A percentile compares a stretch with the other conserved stretches of the same genome.
These are phyloP conservation scores for Eupeodes luniger DNA, from an alignment of 2,888 invertebrate genomes.

Conservation along the genomic window DNA sequence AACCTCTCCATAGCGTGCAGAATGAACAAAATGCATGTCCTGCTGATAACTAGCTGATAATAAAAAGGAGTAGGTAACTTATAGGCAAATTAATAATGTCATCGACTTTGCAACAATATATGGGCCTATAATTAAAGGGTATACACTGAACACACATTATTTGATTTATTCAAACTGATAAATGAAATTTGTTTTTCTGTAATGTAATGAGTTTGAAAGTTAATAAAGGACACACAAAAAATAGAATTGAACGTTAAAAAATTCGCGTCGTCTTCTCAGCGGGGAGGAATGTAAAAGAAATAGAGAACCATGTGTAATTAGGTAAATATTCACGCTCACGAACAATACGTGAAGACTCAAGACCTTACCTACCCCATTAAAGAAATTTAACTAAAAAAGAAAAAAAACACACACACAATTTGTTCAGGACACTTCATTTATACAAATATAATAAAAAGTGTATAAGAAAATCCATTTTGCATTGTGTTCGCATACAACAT, in stretches of 20 bases:
- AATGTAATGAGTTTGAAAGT: conserved; percentile 13
- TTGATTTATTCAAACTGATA: conserved; percentile 61
- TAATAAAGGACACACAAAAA: neutral
- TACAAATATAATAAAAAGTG: conserved; percentile 11
- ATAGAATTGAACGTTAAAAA: conserved; percentile 18
- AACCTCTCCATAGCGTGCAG: neutral
- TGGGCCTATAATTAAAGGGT: conserved; percentile 63
- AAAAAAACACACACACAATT: conserved; percentile 50
- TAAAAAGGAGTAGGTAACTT: conserved; percentile 7
- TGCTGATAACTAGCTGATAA: conserved; percentile 58
- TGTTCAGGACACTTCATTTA: conserved; percentile 54
- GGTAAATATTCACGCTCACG: conserved; percentile 60
- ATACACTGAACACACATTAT: conserved; percentile 33
- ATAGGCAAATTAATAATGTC: conserved; percentile 48
- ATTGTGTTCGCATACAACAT: conserved; percentile 56
- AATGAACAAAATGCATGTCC: conserved; percentile 37
- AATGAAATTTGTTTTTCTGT: conserved; percentile 36
- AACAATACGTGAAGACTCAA: conserved; percentile 42
- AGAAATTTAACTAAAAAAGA: neutral
- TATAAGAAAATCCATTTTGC: conserved; percentile 21
- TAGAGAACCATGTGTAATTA: conserved; percentile 47
- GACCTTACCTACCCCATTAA: conserved; percentile 25
- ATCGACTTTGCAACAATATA: conserved; percentile 37
- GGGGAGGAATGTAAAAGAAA: conserved; percentile 21
- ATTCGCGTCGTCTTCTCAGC: conserved; percentile 49